phyloP scores from a whole-genome alignment of 2,797 vertebrate species.

The Trachops cirrhosus region DNA sequence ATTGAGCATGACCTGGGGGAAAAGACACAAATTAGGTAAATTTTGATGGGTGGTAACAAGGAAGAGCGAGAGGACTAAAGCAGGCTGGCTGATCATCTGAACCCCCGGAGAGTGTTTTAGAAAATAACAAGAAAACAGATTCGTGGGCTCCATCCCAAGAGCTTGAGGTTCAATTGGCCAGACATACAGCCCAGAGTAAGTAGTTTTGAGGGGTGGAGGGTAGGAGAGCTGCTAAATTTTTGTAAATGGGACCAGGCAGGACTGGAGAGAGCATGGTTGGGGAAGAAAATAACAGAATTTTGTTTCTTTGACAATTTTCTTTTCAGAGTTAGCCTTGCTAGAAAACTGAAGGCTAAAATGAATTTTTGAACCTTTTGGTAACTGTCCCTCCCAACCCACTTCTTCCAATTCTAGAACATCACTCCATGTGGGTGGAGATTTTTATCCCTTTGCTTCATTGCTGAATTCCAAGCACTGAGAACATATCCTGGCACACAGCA shows the following conservation, averaged over 20 bases:
- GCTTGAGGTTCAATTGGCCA: background rate
- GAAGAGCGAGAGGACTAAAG: background rate
- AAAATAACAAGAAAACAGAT: background rate
- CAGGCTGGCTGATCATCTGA: background rate
- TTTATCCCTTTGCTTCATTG: background rate
- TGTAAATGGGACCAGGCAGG: background rate
- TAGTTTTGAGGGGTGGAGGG: too few relatives aligned
- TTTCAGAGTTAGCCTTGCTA: background rate
- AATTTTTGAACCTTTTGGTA: background rate
- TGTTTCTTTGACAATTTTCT: background rate
- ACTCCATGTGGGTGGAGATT: background rate
- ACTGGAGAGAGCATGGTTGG: background rate
- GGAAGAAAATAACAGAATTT: background rate
- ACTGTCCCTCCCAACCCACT: background rate
- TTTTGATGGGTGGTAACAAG: background rate
- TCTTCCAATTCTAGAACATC: background rate
- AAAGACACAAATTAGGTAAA: background rate
- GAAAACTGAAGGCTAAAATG: slow-evolving; percentile 12
- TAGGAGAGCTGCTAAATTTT: background rate
- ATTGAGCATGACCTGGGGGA: background rate
- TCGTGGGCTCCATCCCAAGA: background rate
- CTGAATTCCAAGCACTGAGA: background rate
- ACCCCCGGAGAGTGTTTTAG: background rate
- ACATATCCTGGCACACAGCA: background rate
- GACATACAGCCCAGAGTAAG: background rate